Conservation (phyloP, 2,797 vertebrate genomes). For the Leptodactylus fallax region DNA sequence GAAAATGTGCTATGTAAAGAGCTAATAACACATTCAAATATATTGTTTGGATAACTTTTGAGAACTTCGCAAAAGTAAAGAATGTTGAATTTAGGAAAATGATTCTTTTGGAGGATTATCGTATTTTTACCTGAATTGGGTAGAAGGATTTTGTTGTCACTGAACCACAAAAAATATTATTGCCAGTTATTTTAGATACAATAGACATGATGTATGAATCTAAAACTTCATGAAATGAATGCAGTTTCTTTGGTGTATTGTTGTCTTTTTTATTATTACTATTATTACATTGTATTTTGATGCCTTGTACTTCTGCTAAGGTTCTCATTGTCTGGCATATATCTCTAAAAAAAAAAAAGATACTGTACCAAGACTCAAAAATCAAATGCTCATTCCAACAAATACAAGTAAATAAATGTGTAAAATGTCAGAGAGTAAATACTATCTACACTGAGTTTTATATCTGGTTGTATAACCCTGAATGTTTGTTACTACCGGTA, state of each 20-base stretch:
- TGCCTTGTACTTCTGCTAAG: too few relatives aligned
- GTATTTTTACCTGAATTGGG: background rate
- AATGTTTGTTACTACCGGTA: too few relatives aligned
- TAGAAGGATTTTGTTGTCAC: background rate
- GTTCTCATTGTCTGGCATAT: background rate
- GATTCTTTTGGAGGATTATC: background rate
- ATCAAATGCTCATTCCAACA: too few relatives aligned
- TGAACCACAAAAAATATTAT: background rate
- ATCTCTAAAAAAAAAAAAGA: too few relatives aligned
- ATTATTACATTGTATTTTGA: too few relatives aligned
- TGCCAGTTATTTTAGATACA: background rate
- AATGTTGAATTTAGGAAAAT: background rate
- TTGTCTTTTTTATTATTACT: too few relatives aligned
- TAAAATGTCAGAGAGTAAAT: too few relatives aligned
- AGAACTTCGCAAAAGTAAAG: background rate
- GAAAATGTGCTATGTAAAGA: background rate
- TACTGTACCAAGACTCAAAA: too few relatives aligned
- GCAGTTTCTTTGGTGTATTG: background rate
- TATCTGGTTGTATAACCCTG: too few relatives aligned
- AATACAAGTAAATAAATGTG: too few relatives aligned
- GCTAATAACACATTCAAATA: background rate
- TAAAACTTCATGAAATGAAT: background rate
- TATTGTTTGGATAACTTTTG: background rate
- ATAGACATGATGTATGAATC: background rate
- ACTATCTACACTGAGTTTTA: too few relatives aligned